Percentiles rank a stretch among this genome's conserved stretches.
Conservation (phyloP, 2,888 invertebrate genomes). For the Tetranychus piercei region DNA sequence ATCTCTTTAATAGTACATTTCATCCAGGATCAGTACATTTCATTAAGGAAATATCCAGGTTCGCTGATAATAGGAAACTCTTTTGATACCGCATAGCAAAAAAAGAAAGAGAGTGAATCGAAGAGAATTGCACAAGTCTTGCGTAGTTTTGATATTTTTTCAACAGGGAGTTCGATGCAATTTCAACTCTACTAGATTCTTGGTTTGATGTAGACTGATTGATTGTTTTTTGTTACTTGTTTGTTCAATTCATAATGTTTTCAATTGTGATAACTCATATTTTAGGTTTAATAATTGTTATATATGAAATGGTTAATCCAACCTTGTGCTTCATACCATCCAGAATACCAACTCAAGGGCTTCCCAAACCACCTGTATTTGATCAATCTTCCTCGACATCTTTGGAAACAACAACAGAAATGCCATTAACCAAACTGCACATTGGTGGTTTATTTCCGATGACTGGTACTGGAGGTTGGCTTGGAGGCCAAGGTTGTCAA, state of each 20-base stretch:
- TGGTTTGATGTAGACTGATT: not conserved
- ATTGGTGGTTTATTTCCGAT: conserved; percentile 98
- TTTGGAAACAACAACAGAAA: not conserved
- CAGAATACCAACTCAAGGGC: not conserved
- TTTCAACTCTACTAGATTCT: not conserved
- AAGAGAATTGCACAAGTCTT: not conserved
- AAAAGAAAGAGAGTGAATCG: not conserved
- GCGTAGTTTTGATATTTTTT: not conserved
- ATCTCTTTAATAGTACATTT: too few relatives aligned
- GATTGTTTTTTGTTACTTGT: not conserved
- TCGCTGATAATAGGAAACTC: too few relatives aligned
- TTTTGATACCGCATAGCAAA: not conserved
- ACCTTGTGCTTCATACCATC: not conserved
- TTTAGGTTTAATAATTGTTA: not conserved
- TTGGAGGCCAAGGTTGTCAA: conserved; percentile 61
- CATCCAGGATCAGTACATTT: too few relatives aligned
- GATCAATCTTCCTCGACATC: not conserved
- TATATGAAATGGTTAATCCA: not conserved
- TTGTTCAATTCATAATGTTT: not conserved
- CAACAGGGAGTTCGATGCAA: not conserved
- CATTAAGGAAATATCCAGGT: too few relatives aligned
- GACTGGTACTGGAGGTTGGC: conserved; percentile 51
- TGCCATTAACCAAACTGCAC: conserved; percentile 36
- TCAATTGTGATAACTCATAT: not conserved
- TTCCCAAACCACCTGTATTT: not conserved